Base-by-base conservation (phyloP, 2,113 vertebrate species). In the Datnioides undecimradiatus region DNA sequence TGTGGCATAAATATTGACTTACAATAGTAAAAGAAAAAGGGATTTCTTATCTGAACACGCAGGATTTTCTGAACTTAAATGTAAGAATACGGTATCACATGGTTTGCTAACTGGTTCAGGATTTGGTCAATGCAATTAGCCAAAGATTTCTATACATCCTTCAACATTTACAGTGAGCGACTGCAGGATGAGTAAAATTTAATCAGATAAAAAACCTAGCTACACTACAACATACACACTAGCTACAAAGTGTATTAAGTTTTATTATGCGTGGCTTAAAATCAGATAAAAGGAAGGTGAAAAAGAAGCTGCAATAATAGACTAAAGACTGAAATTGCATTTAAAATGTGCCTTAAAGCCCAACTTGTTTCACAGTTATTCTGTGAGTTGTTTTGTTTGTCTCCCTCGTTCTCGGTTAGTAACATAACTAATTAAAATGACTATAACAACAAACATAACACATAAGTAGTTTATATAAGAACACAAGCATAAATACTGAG, bases 1-100 rank as follows among this genome's bases (percentile, higher is more conserved):
- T 76, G 29, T 81, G 43, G 33, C 48, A 25, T 43, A 60, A 79
- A 73, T 58, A 79, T 63, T 67, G 49, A 43, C 40, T 74, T 34
- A 64, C 11, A 52, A n/a, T 31, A 29, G 17, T 64, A 64, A 51
- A 57, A 54, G 12, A 55, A 27, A 16, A 13, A n/a, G 6, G 21
- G 25, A 62, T 66, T 45, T 52, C 21, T n/a, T 14, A 49, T 33
- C 38, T 17, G 8, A 60, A 66, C 23, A 34, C 59, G n/a, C 10
- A 62, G 4, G 41, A 70, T 55, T 31, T 16, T 73, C 17, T 25
- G 1, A 23, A 38, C 43, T 16, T 3, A 34, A 54, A 31, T 4
- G 21, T 10, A 12, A 23, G 12, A 43, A 31, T 21, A 62, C 45
- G 45, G 25, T 45, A 14, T n/a, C 17, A 55, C 19, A n/a, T 9